These are phyloP conservation scores for Cephus runcator DNA, from an alignment of 2,888 invertebrate genomes.

Conservation along the genomic window DNA sequence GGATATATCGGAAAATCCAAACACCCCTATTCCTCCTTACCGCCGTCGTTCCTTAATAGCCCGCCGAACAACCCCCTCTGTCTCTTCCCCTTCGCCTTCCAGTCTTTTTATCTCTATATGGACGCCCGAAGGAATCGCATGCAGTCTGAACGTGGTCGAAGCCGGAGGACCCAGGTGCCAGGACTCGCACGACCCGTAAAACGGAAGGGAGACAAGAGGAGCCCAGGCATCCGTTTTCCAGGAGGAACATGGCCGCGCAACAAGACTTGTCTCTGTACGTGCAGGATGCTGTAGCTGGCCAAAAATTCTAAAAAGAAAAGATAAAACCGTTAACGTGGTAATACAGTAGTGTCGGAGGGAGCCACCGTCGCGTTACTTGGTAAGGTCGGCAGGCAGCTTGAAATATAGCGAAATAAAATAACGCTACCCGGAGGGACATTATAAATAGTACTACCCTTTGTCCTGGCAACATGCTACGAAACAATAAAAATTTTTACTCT, in stretches of 20 bases:
- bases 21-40: not conserved
- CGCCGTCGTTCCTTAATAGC: not conserved
- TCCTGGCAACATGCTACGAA: not conserved
- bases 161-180: not conserved
- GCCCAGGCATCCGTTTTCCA: not conserved
- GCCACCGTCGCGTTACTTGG: not conserved
- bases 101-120: not conserved
- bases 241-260: not conserved
- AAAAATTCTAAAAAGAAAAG: not conserved
- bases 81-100: not conserved
- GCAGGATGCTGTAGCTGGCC: not conserved
- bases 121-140: not conserved
- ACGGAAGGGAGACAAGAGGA: not conserved
- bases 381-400: not conserved
- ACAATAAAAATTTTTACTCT: not conserved
- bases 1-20: not conserved
- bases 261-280: not conserved
- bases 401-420: conserved; percentile 3
- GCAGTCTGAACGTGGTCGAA: not conserved
- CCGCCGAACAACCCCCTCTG: not conserved
- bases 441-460: not conserved
- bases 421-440: not conserved
- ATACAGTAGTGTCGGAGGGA: not conserved
- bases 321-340: not conserved
- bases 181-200: not conserved